phyloP scores from a whole-genome alignment of 2,797 vertebrate genomes.

The Eulemur albifrons region DNA sequence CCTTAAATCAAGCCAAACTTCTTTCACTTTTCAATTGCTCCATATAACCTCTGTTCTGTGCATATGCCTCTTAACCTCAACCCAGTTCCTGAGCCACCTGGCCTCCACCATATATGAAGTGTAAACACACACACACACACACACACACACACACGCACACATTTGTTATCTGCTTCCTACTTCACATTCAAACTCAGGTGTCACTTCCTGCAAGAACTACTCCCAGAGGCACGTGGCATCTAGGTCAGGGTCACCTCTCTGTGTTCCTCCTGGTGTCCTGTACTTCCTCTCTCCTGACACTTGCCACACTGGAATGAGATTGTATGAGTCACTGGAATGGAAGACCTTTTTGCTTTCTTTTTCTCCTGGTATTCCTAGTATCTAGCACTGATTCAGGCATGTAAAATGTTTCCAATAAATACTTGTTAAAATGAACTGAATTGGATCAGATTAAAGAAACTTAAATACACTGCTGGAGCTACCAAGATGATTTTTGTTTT shows the following conservation, averaged over 20 bases:
- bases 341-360: neutral
- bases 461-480: neutral
- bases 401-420: neutral
- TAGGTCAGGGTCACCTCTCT: neutral
- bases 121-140: too few species aligned
- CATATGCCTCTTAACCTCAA: neutral
- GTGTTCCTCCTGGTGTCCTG: neutral
- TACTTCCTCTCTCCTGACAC: neutral
- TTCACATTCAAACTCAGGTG: neutral
- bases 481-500: neutral
- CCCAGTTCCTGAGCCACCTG: neutral
- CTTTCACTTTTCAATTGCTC: neutral
- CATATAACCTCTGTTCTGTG: neutral
- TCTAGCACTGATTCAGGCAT: neutral
- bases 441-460: neutral
- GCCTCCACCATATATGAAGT: neutral
- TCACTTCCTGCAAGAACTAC: neutral
- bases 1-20: neutral
- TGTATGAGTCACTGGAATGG: fast-evolving
- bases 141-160: neutral
- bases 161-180: neutral
- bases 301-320: too few species aligned
- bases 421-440: neutral
- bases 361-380: neutral
- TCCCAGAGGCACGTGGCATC: neutral